Conservation (phyloP, 1,140 invertebrate genomes). For the Cylas formicarius region DNA sequence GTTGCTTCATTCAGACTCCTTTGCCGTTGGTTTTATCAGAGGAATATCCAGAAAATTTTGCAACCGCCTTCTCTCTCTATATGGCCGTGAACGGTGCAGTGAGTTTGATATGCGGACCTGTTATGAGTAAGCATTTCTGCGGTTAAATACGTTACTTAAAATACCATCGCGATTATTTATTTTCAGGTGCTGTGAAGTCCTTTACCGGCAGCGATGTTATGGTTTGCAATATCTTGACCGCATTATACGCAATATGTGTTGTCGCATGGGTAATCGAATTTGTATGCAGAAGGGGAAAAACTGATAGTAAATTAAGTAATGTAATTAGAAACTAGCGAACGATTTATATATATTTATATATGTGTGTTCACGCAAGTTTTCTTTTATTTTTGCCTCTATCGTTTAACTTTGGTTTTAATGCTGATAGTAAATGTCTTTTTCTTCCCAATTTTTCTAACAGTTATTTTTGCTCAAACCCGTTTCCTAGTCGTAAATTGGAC, state of each 20-base stretch:
- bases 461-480: too few species aligned
- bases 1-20: conserved; percentile 31
- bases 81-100: conserved; percentile 29
- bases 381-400: too few species aligned
- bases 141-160: neutral
- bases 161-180: conserved; percentile 4
- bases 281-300: conserved; percentile 1
- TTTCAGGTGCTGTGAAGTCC: conserved; percentile 26
- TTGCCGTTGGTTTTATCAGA: conserved; percentile 29
- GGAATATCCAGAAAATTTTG: conserved; percentile 27
- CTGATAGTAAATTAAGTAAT: too few species aligned
- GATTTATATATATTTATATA: too few species aligned
- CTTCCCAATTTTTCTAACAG: too few species aligned
- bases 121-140: conserved; percentile 23
- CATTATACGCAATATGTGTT: conserved; percentile 24
- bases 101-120: conserved; percentile 21
- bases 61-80: conserved; percentile 30
- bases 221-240: conserved; percentile 31
- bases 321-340: too few species aligned
- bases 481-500: too few species aligned
- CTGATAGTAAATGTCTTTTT: too few species aligned
- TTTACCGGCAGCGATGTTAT: conserved; percentile 27
- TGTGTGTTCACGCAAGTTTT: too few species aligned
- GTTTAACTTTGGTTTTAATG: too few species aligned
- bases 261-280: conserved; percentile 30